phyloP scores from a whole-genome alignment of 1,140 invertebrate species.

The Drosophila parvula region DNA sequence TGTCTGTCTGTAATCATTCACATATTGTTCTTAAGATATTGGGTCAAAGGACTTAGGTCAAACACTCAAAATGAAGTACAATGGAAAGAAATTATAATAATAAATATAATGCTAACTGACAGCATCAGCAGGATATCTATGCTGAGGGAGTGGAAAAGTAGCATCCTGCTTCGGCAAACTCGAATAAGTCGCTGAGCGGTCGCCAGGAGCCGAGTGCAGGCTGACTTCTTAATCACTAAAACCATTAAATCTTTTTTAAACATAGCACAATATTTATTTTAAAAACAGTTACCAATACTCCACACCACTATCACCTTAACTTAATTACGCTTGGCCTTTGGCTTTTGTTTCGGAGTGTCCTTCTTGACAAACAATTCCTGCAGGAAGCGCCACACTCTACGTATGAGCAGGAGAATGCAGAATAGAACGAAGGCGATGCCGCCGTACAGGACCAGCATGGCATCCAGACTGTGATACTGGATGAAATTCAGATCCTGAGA shows the following conservation, averaged over 20 bases:
- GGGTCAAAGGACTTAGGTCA: too few species aligned
- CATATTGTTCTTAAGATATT: too few species aligned
- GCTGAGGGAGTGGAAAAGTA: background rate
- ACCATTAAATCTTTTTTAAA: background rate
- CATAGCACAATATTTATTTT: background rate
- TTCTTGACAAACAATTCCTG: conserved; percentile 48
- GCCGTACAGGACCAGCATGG: conserved; percentile 66
- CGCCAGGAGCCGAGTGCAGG: too few species aligned
- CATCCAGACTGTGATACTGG: conserved; percentile 86
- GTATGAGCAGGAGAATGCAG: conserved; percentile 48
- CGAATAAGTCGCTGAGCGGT: too few species aligned
- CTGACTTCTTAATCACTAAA: background rate
- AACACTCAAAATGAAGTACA: too few species aligned
- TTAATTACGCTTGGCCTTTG: conserved; percentile 24
- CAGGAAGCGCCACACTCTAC: conserved; percentile 18
- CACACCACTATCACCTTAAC: background rate
- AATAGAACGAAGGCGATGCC: conserved; percentile 60
- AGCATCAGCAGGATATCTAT: too few species aligned
- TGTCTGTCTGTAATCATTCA: too few species aligned
- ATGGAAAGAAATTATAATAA: too few species aligned
- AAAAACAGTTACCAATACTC: background rate
- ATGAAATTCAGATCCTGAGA: conserved; percentile 85
- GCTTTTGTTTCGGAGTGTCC: background rate
- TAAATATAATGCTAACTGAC: too few species aligned
- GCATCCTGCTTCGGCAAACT: background rate